These are phyloP conservation scores for Gobiocypris rarus DNA, from an alignment of 2,113 vertebrate species.

Conservation along the genomic window DNA sequence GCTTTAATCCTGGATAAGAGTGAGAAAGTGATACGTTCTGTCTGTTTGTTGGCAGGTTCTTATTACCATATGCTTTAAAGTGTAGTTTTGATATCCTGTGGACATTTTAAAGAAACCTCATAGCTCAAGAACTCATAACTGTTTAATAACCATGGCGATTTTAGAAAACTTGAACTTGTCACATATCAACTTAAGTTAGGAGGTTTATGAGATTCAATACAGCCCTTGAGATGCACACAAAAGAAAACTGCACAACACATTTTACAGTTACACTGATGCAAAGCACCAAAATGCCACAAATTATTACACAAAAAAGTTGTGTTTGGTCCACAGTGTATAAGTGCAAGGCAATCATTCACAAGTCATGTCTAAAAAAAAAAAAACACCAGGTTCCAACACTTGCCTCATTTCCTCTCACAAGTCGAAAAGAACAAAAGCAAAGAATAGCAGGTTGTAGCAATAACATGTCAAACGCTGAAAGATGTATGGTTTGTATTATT, in stretches of 20 bases:
- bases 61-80: not conserved
- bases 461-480: slow-evolving; percentile 33
- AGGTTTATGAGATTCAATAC: not conserved
- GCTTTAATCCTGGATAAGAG: not conserved
- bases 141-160: not conserved
- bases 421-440: slow-evolving; percentile 1
- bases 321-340: slow-evolving; percentile 6
- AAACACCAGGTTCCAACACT: slow-evolving; percentile 31
- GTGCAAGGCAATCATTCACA: slow-evolving; percentile 10
- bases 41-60: not conserved
- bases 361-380: slow-evolving; percentile 44
- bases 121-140: not conserved
- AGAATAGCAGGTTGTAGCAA: slow-evolving; percentile 19
- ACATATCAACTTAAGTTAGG: not conserved
- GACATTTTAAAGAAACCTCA: not conserved
- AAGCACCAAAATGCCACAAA: not conserved
- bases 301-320: too few species aligned
- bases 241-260: not conserved
- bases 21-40: not conserved
- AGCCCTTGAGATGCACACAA: not conserved
- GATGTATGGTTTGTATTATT: slow-evolving; percentile 1
- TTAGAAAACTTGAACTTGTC: not conserved
- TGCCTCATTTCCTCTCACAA: slow-evolving; percentile 26
- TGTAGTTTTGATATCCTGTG: not conserved
- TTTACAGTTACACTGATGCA: not conserved